Evolutionary conservation across 2,888 invertebrate genomes (phyloP).

Genomic region (Notodonta dromedarius): DNA sequence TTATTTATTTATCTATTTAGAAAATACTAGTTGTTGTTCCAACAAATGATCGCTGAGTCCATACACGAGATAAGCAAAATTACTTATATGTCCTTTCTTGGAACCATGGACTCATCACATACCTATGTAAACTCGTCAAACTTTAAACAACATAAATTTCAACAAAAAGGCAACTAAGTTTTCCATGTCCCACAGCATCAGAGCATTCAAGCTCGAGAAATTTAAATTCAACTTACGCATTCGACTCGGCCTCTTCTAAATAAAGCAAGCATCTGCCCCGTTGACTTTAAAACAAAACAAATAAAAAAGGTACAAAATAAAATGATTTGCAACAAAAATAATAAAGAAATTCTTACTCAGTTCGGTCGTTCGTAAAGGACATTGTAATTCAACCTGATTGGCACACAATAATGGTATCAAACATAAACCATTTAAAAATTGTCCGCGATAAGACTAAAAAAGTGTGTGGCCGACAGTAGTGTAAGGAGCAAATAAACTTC

Average conservation of each 20-base stretch:
- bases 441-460: slow-evolving; percentile 78
- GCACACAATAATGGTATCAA: slow-evolving; percentile 85
- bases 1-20: too few relatives aligned
- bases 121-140: slow-evolving; percentile 36
- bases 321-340: slow-evolving; percentile 77
- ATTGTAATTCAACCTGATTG: slow-evolving; percentile 84
- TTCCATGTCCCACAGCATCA: slow-evolving; percentile 37
- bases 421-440: slow-evolving; percentile 83
- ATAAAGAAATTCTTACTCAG: slow-evolving; percentile 73
- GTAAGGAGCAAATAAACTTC: slow-evolving; percentile 75
- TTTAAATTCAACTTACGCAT: slow-evolving; percentile 67
- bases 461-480: slow-evolving; percentile 67
- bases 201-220: slow-evolving; percentile 62
- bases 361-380: slow-evolving; percentile 79
- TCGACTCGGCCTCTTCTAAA: slow-evolving; percentile 70
- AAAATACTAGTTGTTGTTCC: too few relatives aligned
- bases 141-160: slow-evolving; percentile 35
- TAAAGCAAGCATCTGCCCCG: slow-evolving; percentile 75
- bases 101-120: too few relatives aligned
- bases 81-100: too few relatives aligned
- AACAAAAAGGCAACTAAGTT: slow-evolving; percentile 16
- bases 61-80: too few relatives aligned
- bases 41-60: too few relatives aligned
- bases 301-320: slow-evolving; percentile 72
- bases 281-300: slow-evolving; percentile 56